Evolutionary conservation across 2,797 vertebrate genomes (phyloP).

Genomic region (Tenualosa ilisha): DNA sequence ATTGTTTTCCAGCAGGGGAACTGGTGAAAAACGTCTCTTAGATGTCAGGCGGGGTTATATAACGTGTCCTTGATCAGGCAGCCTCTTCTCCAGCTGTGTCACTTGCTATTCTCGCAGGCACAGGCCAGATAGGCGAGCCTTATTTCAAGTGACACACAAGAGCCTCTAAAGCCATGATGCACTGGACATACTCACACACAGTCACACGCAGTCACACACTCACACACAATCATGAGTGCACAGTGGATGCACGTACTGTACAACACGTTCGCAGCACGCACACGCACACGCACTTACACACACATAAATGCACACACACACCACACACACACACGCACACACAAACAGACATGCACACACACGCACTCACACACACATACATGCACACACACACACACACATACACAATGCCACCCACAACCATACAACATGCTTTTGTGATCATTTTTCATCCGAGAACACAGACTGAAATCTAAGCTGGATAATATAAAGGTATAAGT

Average conservation of each 20-base stretch:
- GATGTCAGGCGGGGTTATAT: conserved; percentile 50
- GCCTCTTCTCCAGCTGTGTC: conserved; percentile 50
- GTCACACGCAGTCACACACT: neutral
- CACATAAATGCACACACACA: neutral
- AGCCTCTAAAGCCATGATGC: conserved; percentile 4
- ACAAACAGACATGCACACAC: neutral
- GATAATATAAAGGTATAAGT: conserved; percentile 54
- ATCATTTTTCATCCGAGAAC: neutral
- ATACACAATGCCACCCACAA: neutral
- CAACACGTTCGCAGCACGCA: neutral
- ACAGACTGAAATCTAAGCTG: conserved; percentile 47
- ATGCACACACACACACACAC: neutral
- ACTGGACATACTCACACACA: neutral
- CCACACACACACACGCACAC: neutral
- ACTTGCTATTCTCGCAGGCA: conserved; percentile 58
- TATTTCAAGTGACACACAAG: conserved; percentile 46
- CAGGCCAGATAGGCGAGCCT: conserved; percentile 46
- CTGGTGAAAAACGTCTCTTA: conserved; percentile 38
- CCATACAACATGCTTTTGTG: neutral
- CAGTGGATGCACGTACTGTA: neutral
- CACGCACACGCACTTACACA: neutral
- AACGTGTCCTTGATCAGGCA: conserved; percentile 57
- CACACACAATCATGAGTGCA: neutral
- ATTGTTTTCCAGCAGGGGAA: conserved; percentile 45
- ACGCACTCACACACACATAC: neutral